Percentiles rank a stretch among this genome's conserved stretches.
phyloP scores from a whole-genome alignment of 2,113 vertebrate species.

The Mungos mungo region DNA sequence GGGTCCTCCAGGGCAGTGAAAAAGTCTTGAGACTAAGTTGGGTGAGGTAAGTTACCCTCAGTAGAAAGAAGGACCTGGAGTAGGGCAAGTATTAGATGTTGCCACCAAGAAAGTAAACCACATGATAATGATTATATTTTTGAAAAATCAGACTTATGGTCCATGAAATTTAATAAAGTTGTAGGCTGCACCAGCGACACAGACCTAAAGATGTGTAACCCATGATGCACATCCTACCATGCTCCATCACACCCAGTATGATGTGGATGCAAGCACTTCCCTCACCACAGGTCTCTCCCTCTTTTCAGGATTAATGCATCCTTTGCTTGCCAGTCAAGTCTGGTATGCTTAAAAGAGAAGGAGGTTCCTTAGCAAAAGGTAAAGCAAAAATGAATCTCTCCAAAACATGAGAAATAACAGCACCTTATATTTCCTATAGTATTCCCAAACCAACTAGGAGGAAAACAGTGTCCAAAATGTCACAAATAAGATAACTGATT shows the following conservation, averaged over 20 bases:
- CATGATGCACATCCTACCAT: not conserved
- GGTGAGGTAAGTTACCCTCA: not conserved
- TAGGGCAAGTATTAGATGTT: not conserved
- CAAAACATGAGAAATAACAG: not conserved
- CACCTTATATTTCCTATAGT: not conserved
- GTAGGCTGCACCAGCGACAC: not conserved
- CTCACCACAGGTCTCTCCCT: not conserved
- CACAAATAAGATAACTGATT: constrained; percentile 38
- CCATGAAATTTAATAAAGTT: constrained; percentile 22
- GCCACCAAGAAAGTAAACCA: not conserved
- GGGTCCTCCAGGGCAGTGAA: not conserved
- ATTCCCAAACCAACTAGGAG: not conserved
- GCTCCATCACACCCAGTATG: not conserved
- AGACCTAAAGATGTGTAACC: not conserved
- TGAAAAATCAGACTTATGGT: not conserved
- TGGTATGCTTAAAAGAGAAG: not conserved
- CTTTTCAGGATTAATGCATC: not conserved
- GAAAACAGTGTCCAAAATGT: not conserved
- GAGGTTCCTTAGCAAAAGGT: not conserved
- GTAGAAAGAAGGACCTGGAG: not conserved
- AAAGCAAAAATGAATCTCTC: not conserved
- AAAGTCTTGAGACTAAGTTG: not conserved
- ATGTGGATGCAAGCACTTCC: not conserved
- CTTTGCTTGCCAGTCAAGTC: not conserved
- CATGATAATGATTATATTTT: not conserved